Evolutionary conservation across 92 coral and sea anemone species (phyloP).

Genomic region (Phenganax marumi): DNA sequence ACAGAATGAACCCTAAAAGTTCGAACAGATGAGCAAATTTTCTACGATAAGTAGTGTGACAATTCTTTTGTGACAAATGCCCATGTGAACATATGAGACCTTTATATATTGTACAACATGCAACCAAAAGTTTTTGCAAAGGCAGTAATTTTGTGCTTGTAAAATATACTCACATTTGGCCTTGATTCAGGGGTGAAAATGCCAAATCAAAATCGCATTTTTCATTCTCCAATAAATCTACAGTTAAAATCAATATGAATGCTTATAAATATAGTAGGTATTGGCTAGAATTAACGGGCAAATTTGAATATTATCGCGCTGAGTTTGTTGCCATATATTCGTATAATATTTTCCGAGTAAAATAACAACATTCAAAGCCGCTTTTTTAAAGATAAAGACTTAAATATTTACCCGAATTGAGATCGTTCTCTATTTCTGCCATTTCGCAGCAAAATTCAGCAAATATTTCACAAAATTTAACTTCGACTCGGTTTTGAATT

Average conservation of each 20-base stretch:
- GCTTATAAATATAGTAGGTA: background rate
- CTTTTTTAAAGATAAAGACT: background rate
- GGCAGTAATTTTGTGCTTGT: background rate
- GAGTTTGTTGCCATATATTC: background rate
- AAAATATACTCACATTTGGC: slow-evolving; percentile 18
- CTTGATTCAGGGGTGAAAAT: slow-evolving; percentile 64
- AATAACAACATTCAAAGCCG: background rate
- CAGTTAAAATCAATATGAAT: background rate
- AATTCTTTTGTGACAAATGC: too few relatives aligned
- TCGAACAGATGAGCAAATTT: too few relatives aligned
- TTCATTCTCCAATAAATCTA: slow-evolving; percentile 76
- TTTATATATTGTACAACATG: too few relatives aligned
- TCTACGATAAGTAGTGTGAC: too few relatives aligned
- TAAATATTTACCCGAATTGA: slow-evolving; percentile 11
- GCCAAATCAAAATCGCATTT: slow-evolving; percentile 92
- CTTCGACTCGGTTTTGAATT: background rate
- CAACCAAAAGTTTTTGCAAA: too few relatives aligned
- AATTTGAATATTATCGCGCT: background rate
- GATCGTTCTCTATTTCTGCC: background rate
- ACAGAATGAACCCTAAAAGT: too few relatives aligned
- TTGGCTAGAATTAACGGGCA: background rate
- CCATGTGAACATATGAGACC: too few relatives aligned
- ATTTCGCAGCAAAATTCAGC: background rate
- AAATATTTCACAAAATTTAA: background rate
- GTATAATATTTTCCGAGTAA: background rate